Conservation (phyloP, 2,113 vertebrate species). For the Zosterops japonicus region DNA sequence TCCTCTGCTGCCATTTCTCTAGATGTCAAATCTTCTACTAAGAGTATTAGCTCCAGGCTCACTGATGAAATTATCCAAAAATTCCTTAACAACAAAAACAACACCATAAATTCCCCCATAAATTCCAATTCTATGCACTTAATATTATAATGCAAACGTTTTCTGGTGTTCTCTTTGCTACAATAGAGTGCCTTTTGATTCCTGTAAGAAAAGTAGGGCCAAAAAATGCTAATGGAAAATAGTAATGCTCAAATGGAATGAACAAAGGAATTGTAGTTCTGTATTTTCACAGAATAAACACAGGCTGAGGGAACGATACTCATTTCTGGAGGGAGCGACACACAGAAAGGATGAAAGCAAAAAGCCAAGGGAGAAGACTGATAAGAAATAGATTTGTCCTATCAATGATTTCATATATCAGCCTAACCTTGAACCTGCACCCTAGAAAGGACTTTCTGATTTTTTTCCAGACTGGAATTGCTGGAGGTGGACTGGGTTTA, state of each 20-base stretch:
- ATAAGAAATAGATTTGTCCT: not conserved
- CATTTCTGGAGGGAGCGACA: not conserved
- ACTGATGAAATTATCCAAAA: not conserved
- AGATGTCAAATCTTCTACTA: not conserved
- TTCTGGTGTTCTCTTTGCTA: not conserved
- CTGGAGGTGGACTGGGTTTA: not conserved
- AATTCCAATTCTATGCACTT: not conserved
- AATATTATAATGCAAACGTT: not conserved
- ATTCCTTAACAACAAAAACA: not conserved
- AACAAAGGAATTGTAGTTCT: not conserved
- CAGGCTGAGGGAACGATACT: not conserved
- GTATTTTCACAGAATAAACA: not conserved
- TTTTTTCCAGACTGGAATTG: not conserved
- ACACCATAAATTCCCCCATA: accelerated
- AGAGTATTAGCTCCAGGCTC: not conserved
- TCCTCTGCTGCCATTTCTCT: not conserved
- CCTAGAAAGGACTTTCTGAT: not conserved
- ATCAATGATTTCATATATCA: not conserved
- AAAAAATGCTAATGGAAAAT: not conserved
- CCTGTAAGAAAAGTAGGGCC: not conserved
- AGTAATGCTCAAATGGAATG: not conserved
- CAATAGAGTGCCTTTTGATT: not conserved
- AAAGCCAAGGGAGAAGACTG: not conserved
- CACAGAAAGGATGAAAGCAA: not conserved
- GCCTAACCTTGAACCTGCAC: not conserved